Percentiles rank a stretch among this genome's conserved stretches.
phyloP scores from a whole-genome alignment of 2,888 invertebrate species.

The Agriopis leucophaearia region DNA sequence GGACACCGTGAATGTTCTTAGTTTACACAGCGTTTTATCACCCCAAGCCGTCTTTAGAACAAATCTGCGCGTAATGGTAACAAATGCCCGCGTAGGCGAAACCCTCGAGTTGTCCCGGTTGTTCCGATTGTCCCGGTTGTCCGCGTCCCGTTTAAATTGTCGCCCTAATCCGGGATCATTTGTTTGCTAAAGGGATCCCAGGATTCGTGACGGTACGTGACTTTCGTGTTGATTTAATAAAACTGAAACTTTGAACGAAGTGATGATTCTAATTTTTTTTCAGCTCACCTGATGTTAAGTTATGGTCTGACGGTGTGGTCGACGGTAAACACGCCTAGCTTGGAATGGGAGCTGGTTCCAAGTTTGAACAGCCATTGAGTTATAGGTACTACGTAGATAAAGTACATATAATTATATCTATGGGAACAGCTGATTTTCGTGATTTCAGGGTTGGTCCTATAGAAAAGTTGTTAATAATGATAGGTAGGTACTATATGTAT shows the following conservation, averaged over 20 bases:
- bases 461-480: too few species aligned
- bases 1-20: conserved; percentile 7
- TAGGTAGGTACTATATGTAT: too few species aligned
- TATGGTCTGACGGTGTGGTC: too few species aligned
- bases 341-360: too few species aligned
- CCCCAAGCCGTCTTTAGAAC: conserved; percentile 43
- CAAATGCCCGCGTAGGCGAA: conserved; percentile 66
- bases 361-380: too few species aligned
- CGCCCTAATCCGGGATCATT: conserved; percentile 73
- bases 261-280: too few species aligned
- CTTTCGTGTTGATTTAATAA: conserved; percentile 54
- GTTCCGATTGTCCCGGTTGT: conserved; percentile 45
- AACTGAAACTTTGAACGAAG: background rate
- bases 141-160: conserved; percentile 74
- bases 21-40: conserved; percentile 18
- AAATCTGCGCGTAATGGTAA: conserved; percentile 72
- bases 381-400: too few species aligned
- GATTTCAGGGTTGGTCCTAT: too few species aligned
- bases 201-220: conserved; percentile 68
- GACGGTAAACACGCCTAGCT: too few species aligned
- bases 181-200: conserved; percentile 81
- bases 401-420: too few species aligned
- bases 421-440: too few species aligned
- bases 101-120: conserved; percentile 61
- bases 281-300: too few species aligned